Percentiles rank a stretch among this genome's conserved stretches.
Conservation (phyloP, 2,113 vertebrate species). For the Stictonetta naevosa region DNA sequence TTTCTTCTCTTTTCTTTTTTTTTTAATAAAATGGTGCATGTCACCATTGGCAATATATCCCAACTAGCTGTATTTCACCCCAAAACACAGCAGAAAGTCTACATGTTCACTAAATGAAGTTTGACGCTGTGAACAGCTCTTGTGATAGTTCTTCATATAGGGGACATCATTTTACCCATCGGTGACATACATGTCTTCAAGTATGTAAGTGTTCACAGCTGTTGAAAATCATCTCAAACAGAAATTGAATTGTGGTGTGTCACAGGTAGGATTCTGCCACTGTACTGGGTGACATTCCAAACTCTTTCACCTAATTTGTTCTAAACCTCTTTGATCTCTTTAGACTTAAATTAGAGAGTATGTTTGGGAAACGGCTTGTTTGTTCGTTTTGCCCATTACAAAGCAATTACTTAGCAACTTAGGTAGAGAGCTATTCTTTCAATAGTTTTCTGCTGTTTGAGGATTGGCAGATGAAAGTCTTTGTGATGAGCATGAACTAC, state of each 20-base stretch:
- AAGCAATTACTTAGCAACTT: not conserved
- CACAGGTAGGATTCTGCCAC: not conserved
- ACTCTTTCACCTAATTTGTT: not conserved
- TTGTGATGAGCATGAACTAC: not conserved
- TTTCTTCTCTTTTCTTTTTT: not conserved
- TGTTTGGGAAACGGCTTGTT: not conserved
- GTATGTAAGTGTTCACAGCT: not conserved
- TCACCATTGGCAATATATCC: not conserved
- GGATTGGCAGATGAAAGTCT: not conserved
- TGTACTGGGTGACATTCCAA: not conserved
- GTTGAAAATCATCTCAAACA: not conserved
- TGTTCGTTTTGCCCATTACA: not conserved
- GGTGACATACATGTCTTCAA: not conserved
- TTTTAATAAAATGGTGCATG: not conserved
- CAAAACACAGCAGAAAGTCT: not conserved
- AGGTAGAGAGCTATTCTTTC: not conserved
- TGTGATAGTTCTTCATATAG: not conserved
- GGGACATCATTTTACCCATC: not conserved
- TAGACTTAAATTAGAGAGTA: not conserved
- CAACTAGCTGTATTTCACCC: not conserved
- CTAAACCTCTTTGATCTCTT: not conserved
- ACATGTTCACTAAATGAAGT: not conserved
- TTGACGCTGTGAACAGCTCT: not conserved
- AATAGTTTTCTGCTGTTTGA: not conserved
- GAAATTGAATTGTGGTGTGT: not conserved